Evolutionary conservation across 1,140 invertebrate species (phyloP).

Genomic region (Lepidotrigona ventralis): DNA sequence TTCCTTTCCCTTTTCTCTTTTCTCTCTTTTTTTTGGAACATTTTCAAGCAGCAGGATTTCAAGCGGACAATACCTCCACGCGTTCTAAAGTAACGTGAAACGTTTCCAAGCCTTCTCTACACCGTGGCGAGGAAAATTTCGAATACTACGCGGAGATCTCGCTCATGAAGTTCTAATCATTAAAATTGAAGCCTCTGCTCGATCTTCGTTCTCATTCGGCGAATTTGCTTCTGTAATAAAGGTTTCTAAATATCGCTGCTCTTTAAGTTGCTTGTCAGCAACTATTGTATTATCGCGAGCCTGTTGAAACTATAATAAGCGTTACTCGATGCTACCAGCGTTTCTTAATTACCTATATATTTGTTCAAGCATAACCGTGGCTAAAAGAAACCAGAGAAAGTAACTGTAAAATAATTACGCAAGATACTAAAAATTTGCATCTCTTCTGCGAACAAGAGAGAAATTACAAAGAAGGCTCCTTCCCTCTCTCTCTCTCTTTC

Average conservation of each 20-base stretch:
- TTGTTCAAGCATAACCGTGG: background rate
- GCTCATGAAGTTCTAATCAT: background rate
- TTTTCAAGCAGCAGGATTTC: background rate
- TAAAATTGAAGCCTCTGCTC: background rate
- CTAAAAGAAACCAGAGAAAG: background rate
- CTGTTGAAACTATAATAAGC: background rate
- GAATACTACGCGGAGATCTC: background rate
- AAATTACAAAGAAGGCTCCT: background rate
- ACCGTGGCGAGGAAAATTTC: background rate
- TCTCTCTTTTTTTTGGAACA: background rate
- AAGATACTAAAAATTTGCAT: background rate
- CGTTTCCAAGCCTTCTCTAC: background rate
- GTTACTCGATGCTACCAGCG: background rate
- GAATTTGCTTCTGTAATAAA: background rate
- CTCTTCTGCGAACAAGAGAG: background rate
- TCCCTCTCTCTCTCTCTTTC: background rate
- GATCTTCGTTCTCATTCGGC: background rate
- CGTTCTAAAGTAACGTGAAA: background rate
- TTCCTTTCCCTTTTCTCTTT: background rate
- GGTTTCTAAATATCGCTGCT: background rate
- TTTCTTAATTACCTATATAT: background rate
- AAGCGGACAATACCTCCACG: background rate
- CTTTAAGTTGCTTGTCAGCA: background rate
- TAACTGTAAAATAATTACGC: background rate
- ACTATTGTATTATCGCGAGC: background rate